Conservation (phyloP, 53 echinoderm and acorn worm genomes). For the Patiria pectinifera region DNA sequence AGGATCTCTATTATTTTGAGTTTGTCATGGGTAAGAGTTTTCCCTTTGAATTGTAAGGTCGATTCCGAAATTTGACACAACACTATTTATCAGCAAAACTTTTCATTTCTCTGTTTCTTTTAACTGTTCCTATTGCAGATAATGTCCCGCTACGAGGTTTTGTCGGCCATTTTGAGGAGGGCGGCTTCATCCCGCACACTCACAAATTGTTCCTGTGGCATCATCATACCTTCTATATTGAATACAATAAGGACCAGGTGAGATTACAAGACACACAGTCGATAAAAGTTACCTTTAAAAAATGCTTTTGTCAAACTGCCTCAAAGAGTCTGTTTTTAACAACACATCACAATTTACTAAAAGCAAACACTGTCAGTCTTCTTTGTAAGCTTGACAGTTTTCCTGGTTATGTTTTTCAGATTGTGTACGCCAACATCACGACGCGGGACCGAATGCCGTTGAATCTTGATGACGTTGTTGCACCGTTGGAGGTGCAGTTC, state of each 20-base stretch:
- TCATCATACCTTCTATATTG: conserved; percentile 94
- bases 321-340: no score
- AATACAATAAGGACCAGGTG: conserved; percentile 96
- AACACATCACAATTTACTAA: no score
- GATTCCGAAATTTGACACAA: no score
- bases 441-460: conserved; percentile 82
- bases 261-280: not conserved
- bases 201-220: conserved; percentile 93
- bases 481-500: conserved; percentile 86
- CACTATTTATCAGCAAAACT: no score
- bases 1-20: conserved; percentile 97
- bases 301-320: not conserved
- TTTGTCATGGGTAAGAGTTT: conserved; percentile 88
- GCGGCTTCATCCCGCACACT: conserved; percentile 90
- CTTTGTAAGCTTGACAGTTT: no score
- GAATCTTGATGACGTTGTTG: conserved; percentile 70
- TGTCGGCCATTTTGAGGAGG: conserved; percentile 94
- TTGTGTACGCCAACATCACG: conserved; percentile 89
- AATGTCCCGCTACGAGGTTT: conserved; percentile 92
- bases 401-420: conserved; percentile 37
- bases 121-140: conserved; percentile 67
- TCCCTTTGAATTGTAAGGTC: not conserved
- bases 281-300: not conserved
- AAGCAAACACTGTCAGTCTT: no score
- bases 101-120: not conserved